Evolutionary conservation across 2,113 vertebrate species (phyloP).

Genomic region (Macquaria australasica): DNA sequence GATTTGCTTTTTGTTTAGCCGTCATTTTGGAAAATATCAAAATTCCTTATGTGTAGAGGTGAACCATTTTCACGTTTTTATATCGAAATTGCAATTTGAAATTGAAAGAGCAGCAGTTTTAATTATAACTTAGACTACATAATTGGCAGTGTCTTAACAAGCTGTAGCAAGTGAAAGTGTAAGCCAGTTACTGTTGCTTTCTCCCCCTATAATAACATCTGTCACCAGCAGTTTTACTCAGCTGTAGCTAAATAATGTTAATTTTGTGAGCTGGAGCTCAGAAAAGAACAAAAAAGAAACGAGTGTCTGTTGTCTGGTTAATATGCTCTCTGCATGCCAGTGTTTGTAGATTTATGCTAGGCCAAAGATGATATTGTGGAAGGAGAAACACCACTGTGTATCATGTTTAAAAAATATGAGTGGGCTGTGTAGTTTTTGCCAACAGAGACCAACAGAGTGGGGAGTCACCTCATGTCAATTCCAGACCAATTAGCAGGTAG

Average conservation of each 20-base stretch:
- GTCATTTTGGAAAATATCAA: neutral
- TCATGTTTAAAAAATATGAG: neutral
- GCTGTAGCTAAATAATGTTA: neutral
- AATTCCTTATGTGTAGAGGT: neutral
- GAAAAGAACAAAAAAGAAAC: neutral
- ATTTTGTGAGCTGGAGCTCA: neutral
- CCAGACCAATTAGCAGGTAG: neutral
- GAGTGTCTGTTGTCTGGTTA: neutral
- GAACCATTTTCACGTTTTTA: neutral
- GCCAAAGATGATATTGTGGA: neutral
- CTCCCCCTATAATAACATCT: no score
- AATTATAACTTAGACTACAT: neutral
- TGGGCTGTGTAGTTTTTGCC: neutral
- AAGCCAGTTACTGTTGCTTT: neutral
- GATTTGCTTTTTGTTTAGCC: neutral
- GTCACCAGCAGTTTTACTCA: neutral
- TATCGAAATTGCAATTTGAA: neutral
- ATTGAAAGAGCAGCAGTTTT: neutral
- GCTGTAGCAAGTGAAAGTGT: neutral
- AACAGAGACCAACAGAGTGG: neutral
- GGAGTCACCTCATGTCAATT: neutral
- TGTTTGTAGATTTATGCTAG: neutral
- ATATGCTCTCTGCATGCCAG: neutral
- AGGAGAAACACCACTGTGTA: neutral
- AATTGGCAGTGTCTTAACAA: neutral